These are phyloP conservation scores for Bugulina stolonifera DNA, from an alignment of 2,888 invertebrate genomes.

Conservation along the genomic window DNA sequence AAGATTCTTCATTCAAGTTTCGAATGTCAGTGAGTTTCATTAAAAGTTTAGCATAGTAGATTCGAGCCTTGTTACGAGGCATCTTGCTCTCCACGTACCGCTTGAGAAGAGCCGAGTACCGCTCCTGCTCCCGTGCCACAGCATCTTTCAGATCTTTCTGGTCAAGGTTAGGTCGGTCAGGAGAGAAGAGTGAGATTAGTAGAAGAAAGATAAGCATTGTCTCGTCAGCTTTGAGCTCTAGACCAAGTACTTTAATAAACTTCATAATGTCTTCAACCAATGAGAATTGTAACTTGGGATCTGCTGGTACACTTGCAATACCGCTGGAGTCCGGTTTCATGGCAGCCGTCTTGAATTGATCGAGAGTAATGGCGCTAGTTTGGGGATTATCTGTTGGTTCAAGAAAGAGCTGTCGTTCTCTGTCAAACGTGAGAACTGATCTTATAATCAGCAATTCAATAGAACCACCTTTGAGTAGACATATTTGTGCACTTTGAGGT, in stretches of 20 bases:
- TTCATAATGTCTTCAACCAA: slow-evolving; percentile 53
- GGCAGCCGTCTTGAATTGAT: slow-evolving; percentile 81
- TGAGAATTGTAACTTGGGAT: slow-evolving; percentile 9
- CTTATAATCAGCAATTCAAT: slow-evolving; percentile 93
- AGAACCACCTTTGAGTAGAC: slow-evolving; percentile 85
- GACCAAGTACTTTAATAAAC: slow-evolving; percentile 61
- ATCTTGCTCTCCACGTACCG: slow-evolving; percentile 49
- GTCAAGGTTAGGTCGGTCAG: slow-evolving; percentile 68
- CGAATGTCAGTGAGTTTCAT: slow-evolving; percentile 86
- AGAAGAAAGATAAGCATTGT: slow-evolving; percentile 84
- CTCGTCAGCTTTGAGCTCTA: slow-evolving; percentile 78
- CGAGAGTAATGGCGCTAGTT: slow-evolving; percentile 71
- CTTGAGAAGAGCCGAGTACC: slow-evolving; percentile 48
- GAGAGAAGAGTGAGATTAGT: slow-evolving; percentile 85
- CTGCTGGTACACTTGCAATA: background rate
- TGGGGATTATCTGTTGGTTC: slow-evolving; percentile 57
- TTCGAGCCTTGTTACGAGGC: slow-evolving; percentile 38
- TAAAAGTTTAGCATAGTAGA: slow-evolving; percentile 60
- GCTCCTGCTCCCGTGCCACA: slow-evolving; percentile 49
- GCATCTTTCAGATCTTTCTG: slow-evolving; percentile 39
- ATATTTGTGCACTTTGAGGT: slow-evolving; percentile 89
- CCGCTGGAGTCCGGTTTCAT: slow-evolving; percentile 25
- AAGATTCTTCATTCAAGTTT: slow-evolving; percentile 82
- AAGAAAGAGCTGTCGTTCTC: slow-evolving; percentile 83
- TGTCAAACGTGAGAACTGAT: slow-evolving; percentile 87